Evolutionary conservation across 2,888 invertebrate genomes (phyloP).

Genomic region (Tipula vernalis): DNA sequence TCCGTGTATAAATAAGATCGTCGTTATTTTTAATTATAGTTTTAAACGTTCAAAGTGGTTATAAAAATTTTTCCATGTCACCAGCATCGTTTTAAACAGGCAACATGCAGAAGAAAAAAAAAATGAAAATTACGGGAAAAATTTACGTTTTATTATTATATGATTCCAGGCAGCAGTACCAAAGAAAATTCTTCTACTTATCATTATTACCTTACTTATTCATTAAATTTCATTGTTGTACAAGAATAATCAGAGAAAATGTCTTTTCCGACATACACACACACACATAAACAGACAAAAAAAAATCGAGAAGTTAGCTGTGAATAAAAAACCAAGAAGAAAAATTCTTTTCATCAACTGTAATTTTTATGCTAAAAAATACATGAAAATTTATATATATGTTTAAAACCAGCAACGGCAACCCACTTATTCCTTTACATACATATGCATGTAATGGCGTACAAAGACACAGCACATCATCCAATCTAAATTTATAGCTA

Average conservation of each 20-base stretch:
- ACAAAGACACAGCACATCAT: background rate
- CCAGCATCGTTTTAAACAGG: background rate
- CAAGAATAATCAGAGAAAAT: background rate
- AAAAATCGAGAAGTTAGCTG: background rate
- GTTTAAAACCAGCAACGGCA: background rate
- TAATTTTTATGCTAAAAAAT: background rate
- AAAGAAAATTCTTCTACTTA: background rate
- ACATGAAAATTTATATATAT: background rate
- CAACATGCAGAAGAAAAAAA: background rate
- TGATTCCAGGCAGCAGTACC: background rate
- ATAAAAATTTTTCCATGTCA: background rate
- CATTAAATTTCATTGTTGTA: background rate
- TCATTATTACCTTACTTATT: background rate
- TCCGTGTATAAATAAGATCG: background rate
- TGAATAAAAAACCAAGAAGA: background rate
- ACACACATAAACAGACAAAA: background rate
- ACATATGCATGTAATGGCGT: background rate
- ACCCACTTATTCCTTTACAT: background rate
- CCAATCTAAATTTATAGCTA: constrained; percentile 4
- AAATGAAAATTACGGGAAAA: background rate
- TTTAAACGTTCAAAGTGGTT: background rate
- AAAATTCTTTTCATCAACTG: background rate
- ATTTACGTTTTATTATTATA: background rate
- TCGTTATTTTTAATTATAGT: background rate
- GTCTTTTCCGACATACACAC: background rate